Evolutionary conservation across 2,113 vertebrate genomes (phyloP), one percentile per base, ranked within the genome.

Genomic region (Rhinichthys klamathensis): DNA sequence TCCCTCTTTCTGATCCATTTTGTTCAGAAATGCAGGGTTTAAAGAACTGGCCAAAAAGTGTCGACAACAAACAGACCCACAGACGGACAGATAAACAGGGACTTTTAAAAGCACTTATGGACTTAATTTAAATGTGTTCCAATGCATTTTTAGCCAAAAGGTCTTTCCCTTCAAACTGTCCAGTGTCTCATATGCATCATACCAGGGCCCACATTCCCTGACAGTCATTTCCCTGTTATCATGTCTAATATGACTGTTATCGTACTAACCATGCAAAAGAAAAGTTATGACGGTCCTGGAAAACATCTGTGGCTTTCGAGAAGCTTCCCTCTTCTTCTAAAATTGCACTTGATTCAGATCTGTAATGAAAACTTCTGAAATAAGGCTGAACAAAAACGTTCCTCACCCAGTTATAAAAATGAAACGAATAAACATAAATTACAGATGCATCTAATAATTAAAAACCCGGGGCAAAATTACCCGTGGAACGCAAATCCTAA

Each of bases 321-420:
- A 82, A 80, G 41, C 3, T 44, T 21, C 44, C 30, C 80, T 69
- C 41, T 76, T 75, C 21, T 80, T 23, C 21, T 16, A 69, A 72
- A 86, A 88, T 84, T 88, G 86, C 86, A 88, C 84, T 86, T 88
- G 44, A 74, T 87, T 83, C 0, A 81, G 79, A 35, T 56, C 54
- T 11, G 21, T 23, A 30, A 79, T 67, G 25, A 54, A 75, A 74
- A 56, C 74, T 7, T 84, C 7, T 51, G 72, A 80, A 85, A 38
- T 77, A 84, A 82, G 69, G 63, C 76, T 72, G 56, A 65, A 82
- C 4, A 2, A 32, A 49, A 74, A 73, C 38, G 25, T 46, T 46
- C 4, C 12, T 74, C 41, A 25, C n/a, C 6, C 41, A 49, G 41
- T 49, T 49, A 74, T 41, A 3, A 16, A 72, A 74, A 3, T 12